Conservation (phyloP, 2,888 invertebrate genomes). For the Agrochola lychnidis region DNA sequence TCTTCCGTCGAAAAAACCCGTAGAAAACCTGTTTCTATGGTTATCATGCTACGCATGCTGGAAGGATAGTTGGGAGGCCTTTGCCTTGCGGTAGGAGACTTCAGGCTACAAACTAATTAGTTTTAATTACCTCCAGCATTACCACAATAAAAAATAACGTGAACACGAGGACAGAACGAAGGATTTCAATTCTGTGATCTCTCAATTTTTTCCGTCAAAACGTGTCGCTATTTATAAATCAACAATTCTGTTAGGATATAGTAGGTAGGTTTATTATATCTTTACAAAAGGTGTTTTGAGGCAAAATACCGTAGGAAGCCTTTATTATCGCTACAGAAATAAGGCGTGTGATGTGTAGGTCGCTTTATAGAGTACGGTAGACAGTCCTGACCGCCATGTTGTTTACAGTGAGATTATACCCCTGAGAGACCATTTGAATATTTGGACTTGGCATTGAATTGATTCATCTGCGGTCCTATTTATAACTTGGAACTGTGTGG, state of each 20-base stretch:
- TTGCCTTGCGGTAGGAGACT: not conserved
- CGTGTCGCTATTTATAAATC: slow-evolving; percentile 7
- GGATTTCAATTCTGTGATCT: not conserved
- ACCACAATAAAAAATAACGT: not conserved
- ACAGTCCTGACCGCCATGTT: slow-evolving; percentile 12
- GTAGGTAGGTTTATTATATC: not conserved
- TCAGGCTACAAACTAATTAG: not conserved
- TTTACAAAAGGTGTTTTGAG: slow-evolving; percentile 8
- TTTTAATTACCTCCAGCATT: not conserved
- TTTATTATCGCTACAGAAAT: slow-evolving; percentile 6
- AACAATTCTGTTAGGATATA: not conserved
- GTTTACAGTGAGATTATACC: slow-evolving; percentile 35
- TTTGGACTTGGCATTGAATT: slow-evolving; percentile 17
- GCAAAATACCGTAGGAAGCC: not conserved
- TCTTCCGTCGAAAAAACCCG: no score
- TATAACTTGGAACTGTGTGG: slow-evolving; percentile 1
- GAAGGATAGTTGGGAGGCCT: no score
- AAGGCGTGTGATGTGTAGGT: not conserved
- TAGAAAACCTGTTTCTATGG: no score
- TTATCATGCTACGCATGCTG: not conserved
- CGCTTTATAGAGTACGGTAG: not conserved
- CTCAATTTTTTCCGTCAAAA: not conserved
- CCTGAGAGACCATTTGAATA: slow-evolving; percentile 14
- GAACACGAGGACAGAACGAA: not conserved
- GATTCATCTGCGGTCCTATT: slow-evolving; percentile 29